These are phyloP conservation scores for Bothrops jararaca DNA, from an alignment of 2,113 vertebrate genomes.

Conservation along the genomic window DNA sequence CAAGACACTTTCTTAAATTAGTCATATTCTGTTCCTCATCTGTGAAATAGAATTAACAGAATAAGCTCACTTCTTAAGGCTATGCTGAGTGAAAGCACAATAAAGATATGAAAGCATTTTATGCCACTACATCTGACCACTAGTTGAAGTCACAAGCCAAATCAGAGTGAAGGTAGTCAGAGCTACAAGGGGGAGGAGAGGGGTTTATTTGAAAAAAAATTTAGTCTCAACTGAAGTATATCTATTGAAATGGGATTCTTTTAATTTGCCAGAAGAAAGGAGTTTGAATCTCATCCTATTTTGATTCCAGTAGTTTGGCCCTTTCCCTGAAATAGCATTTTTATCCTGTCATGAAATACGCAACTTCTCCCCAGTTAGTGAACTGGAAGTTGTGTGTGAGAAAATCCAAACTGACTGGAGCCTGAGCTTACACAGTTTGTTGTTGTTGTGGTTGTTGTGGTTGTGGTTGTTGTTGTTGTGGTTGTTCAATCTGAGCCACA, in stretches of 20 bases:
- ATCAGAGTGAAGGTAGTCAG: background rate
- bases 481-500: background rate
- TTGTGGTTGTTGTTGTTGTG: background rate
- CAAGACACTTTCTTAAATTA: background rate
- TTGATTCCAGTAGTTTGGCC: background rate
- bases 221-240: background rate
- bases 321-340: background rate
- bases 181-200: background rate
- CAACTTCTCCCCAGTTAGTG: background rate
- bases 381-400: background rate
- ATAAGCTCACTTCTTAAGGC: background rate
- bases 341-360: background rate
- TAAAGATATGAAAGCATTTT: background rate
- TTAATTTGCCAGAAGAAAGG: background rate
- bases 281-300: background rate
- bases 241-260: background rate
- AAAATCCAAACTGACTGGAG: slow-evolving; percentile 20
- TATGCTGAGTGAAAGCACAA: background rate
- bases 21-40: background rate
- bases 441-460: background rate
- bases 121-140: background rate
- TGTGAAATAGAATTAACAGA: slow-evolving; percentile 2
- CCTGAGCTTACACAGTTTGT: slow-evolving; percentile 44
- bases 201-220: background rate
- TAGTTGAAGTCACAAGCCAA: background rate